Conservation (phyloP, 1,140 invertebrate species). For the Hypsibius dujardini region DNA sequence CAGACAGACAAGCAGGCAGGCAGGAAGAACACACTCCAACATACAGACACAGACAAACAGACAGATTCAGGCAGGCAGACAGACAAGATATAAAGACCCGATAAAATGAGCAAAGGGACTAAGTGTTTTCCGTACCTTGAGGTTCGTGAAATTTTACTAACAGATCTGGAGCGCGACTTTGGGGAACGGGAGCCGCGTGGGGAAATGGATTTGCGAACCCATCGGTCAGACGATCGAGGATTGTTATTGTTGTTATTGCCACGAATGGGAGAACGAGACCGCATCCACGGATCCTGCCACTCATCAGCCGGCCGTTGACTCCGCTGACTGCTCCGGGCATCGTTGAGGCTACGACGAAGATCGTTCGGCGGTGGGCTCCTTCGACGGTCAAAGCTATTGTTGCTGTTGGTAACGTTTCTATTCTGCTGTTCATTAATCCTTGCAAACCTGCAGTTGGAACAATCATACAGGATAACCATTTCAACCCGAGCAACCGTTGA, state of each 20-base stretch:
- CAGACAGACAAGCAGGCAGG: no score
- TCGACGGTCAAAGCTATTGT: background rate
- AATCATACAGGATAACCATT: background rate
- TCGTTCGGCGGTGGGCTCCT: conserved; percentile 8
- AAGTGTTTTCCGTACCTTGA: no score
- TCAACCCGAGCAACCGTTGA: no score
- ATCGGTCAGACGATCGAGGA: background rate
- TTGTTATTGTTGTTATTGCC: background rate
- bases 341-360: background rate
- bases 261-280: background rate
- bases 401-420: background rate
- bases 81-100: no score
- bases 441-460: background rate
- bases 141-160: background rate
- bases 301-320: background rate
- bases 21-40: no score
- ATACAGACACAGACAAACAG: no score
- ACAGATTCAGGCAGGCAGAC: no score
- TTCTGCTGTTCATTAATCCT: background rate
- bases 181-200: background rate
- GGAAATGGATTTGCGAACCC: background rate
- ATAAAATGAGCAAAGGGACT: no score
- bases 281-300: conserved; percentile 14
- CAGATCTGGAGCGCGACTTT: conserved; percentile 15
- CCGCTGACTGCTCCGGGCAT: background rate